These are phyloP conservation scores for Papilio elwesi DNA, from an alignment of 2,888 invertebrate genomes.

Conservation along the genomic window DNA sequence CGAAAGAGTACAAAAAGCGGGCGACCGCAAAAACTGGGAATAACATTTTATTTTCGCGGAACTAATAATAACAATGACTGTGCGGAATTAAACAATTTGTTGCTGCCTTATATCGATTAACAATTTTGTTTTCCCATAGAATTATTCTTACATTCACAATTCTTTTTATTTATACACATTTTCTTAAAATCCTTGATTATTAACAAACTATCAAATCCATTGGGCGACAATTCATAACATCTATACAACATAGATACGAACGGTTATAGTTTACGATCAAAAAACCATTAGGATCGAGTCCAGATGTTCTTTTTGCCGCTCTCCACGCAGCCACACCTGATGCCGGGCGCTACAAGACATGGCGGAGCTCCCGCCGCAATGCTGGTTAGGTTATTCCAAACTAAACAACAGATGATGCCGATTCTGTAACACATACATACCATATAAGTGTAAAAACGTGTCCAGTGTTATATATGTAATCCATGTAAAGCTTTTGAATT, in stretches of 20 bases:
- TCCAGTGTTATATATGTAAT: too few relatives aligned
- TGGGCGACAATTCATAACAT: not conserved
- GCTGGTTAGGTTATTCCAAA: not conserved
- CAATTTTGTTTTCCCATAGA: slow-evolving; percentile 4
- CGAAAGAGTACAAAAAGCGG: slow-evolving; percentile 32
- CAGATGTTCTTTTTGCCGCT: slow-evolving; percentile 12
- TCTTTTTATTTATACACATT: too few relatives aligned
- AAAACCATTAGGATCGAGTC: slow-evolving; percentile 20
- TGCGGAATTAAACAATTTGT: slow-evolving; percentile 36
- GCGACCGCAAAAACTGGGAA: slow-evolving; percentile 36
- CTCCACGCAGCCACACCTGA: not conserved
- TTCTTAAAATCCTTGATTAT: too few relatives aligned
- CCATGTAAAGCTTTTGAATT: too few relatives aligned
- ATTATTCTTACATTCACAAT: not conserved
- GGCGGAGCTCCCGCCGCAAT: not conserved
- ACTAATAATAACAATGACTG: slow-evolving; percentile 38
- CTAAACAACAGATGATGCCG: not conserved
- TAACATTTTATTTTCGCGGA: slow-evolving; percentile 34
- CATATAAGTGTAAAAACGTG: too few relatives aligned
- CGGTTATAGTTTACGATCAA: slow-evolving; percentile 17
- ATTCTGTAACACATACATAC: not conserved
- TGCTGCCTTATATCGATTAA: not conserved
- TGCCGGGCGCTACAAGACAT: slow-evolving; percentile 3
- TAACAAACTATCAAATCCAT: not conserved
- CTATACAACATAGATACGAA: not conserved